Evolutionary conservation across 2,888 invertebrate genomes (phyloP).

Genomic region (Thumatha senex): DNA sequence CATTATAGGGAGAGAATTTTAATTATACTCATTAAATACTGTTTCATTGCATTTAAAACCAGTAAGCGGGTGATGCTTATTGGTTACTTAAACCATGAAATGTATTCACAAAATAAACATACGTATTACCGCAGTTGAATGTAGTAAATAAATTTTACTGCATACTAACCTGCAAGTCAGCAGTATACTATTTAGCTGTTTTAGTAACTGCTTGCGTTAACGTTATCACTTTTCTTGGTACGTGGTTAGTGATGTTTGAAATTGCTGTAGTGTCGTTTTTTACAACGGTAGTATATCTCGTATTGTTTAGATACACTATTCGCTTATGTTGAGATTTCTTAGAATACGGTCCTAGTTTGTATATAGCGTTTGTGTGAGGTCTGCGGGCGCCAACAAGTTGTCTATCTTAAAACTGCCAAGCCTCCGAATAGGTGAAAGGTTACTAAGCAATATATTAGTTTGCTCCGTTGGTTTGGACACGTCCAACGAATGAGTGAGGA

Average conservation of each 20-base stretch:
- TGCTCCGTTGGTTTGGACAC: too few species aligned
- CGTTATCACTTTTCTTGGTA: slow-evolving; percentile 29
- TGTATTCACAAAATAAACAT: slow-evolving; percentile 12
- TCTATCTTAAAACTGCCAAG: slow-evolving; percentile 49
- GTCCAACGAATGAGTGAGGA: too few species aligned
- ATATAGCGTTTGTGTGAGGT: slow-evolving; percentile 47
- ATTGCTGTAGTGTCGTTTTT: slow-evolving; percentile 26
- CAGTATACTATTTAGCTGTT: slow-evolving; percentile 14
- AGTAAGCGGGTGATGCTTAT: not conserved
- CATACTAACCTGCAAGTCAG: slow-evolving; percentile 8
- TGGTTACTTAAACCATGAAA: slow-evolving; percentile 5
- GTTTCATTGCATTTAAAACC: not conserved
- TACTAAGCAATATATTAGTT: slow-evolving; percentile 47
- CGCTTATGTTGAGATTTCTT: slow-evolving; percentile 40
- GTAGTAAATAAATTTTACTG: slow-evolving; percentile 15
- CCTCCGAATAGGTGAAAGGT: slow-evolving; percentile 66
- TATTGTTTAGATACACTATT: slow-evolving; percentile 31
- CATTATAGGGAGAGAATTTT: not conserved
- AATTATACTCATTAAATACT: not conserved
- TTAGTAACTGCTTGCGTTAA: slow-evolving; percentile 12
- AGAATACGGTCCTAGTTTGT: slow-evolving; percentile 33
- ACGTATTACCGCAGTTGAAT: slow-evolving; percentile 6
- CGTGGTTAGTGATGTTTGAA: slow-evolving; percentile 30
- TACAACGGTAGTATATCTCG: slow-evolving; percentile 33
- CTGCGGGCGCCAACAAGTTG: slow-evolving; percentile 43